Evolutionary conservation across 2,888 invertebrate genomes (phyloP), one percentile per base, ranked within the genome.

Genomic region (Platerodrilus igneus): DNA sequence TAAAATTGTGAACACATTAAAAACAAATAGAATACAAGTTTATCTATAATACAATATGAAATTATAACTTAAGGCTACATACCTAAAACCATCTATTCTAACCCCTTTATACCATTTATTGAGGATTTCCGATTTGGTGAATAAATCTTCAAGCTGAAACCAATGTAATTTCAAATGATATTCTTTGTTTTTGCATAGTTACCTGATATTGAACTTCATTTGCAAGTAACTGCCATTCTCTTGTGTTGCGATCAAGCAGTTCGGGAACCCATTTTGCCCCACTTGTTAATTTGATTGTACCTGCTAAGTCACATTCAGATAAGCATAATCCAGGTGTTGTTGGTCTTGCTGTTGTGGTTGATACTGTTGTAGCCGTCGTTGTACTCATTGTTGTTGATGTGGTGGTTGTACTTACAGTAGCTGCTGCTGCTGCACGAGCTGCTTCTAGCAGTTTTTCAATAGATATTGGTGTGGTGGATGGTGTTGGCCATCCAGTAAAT

Each of bases 401-500:
- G 6, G 53, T 52, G n/a, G 59, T 57, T 20, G 76, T 33, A 9
- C 32, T 75, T 2, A 74, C 71, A 2, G 72, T 69, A n/a, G n/a
- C n/a, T 45, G 75, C 73, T 2, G 81, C 78, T 1, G 80, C 79
- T 17, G 79, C 77, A 37, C 79, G 71, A 1, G 75, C 74, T 7
- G 74, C 74, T 65, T 85, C 86, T 30, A 89, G 61, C 4, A 86
- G 72, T 61, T 86, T 86, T 59, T 89, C 88, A 39, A 88, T 84
- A 0, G 88, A 87, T 52, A 89, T 81, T 0, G 89, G 88, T 0
- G 89, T 89, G 0, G 90, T 89, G 1, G 90, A 86, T 4, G 87
- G 83, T 1, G 88, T 86, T 7, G 90, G 89, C 91, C 91, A 91
- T 9, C 91, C 91, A 8, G 89, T 90, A 56, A 91, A 91, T 65